Percentiles rank a stretch among this genome's conserved stretches.
Evolutionary conservation across 1,140 invertebrate genomes (phyloP).

Genomic region (Scylla paramamosain): DNA sequence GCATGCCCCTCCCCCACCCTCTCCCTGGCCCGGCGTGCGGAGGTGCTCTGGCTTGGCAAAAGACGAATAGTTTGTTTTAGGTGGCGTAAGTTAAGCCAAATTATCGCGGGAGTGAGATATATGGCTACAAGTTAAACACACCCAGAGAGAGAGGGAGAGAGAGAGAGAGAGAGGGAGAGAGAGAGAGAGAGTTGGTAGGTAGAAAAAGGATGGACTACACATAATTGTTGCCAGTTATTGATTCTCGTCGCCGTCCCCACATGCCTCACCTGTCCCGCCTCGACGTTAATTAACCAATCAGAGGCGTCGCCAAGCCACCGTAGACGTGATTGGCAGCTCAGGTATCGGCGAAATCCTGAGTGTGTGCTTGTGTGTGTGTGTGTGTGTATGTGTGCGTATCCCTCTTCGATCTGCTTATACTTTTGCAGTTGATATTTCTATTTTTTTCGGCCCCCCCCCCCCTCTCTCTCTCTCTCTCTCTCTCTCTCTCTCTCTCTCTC

Average conservation of each 20-base stretch:
- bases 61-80: too few relatives aligned
- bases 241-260: neutral
- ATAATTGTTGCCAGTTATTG: neutral
- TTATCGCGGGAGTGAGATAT: too few relatives aligned
- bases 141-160: too few relatives aligned
- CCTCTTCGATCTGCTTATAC: too few relatives aligned
- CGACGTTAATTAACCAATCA: slow-evolving; percentile 13
- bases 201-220: slow-evolving; percentile 1
- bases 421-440: too few relatives aligned
- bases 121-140: neutral
- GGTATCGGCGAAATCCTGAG: neutral
- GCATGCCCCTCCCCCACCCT: neutral
- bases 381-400: neutral
- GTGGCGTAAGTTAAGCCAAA: too few relatives aligned
- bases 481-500: too few relatives aligned
- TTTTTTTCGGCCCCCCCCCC: too few relatives aligned
- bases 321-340: neutral
- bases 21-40: neutral
- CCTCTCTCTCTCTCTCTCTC: too few relatives aligned
- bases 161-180: too few relatives aligned
- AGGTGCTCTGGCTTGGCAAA: too few relatives aligned
- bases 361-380: neutral
- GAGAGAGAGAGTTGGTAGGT: too few relatives aligned
- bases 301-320: neutral
- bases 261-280: neutral